Base-by-base conservation (phyloP, 2,797 vertebrate genomes). In the Rhyacichthys aspro region DNA sequence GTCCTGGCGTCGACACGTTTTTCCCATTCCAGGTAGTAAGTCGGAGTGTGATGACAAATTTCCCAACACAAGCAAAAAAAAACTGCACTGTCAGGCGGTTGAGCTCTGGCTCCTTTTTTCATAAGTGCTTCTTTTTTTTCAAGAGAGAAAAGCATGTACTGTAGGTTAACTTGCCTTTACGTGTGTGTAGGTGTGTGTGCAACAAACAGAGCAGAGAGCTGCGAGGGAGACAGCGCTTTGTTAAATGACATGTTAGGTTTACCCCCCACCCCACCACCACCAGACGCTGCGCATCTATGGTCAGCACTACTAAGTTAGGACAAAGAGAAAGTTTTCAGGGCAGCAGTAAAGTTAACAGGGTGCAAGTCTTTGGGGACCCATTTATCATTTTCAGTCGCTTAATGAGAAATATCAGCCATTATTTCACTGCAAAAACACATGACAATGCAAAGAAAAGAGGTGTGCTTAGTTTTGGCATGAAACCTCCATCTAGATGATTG, bases 1-100 rank as follows among this genome's bases (percentile, higher is more conserved):
- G 79, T 83, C 86, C 83, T 89, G 79, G 75, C 81, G 81, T 88
- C 89, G 47, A 87, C 84, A 88, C 80, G 82, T 84, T 86, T 86
- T 83, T 82, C 87, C 81, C 85, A 85, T 90, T 89, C 83, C 90
- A 91, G 91, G 89, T 92, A 89, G 85, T 76, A 81, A 88, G 88
- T 89, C 62, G 73, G 78, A 84, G 86, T 86, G 84, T 86, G 86
- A 88, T 88, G 89, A 89, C 83, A 90, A 89, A 90, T 91, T 89
- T 90, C 83, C 90, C 84, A 90, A 91, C 82, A 90, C 86, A 88
- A 91, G 91, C 91, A 90, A 72, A 92, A 91, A 85, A 84, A 89
- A 90, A 69, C 55, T 90, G 92, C 92, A 83, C 67, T 55, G 88
- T 93, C 92, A 93, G 90, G 84, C 76, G 71, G 86, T 83, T 77